Evolutionary conservation across 2,113 vertebrate genomes (phyloP).

Genomic region (Toxotes chatareus): DNA sequence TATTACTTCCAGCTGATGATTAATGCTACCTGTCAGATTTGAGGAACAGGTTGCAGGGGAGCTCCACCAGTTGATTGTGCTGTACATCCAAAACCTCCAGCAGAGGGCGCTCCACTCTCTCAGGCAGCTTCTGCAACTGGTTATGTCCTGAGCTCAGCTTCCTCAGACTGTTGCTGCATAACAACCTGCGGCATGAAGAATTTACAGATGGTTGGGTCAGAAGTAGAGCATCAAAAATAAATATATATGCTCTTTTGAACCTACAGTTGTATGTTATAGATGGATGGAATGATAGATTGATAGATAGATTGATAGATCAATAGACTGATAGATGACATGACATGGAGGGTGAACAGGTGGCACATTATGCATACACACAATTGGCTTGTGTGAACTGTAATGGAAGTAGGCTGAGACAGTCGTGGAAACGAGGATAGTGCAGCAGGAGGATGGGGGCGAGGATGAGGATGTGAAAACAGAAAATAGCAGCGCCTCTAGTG

Average conservation of each 20-base stretch:
- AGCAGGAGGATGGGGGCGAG: conserved; percentile 11
- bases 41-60: conserved; percentile 92
- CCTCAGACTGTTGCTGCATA: conserved; percentile 92
- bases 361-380: neutral
- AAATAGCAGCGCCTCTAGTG: conserved; percentile 69
- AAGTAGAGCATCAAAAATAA: neutral
- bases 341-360: neutral
- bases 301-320: neutral
- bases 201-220: conserved; percentile 38
- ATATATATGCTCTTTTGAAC: neutral
- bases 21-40: conserved; percentile 91
- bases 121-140: conserved; percentile 89
- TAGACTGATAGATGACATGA: neutral
- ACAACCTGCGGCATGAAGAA: conserved; percentile 84
- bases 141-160: conserved; percentile 95
- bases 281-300: neutral
- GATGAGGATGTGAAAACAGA: conserved; percentile 25
- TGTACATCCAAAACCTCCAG: conserved; percentile 96
- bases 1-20: conserved; percentile 50
- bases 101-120: conserved; percentile 89
- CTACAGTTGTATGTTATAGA: neutral
- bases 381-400: neutral
- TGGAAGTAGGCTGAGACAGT: conserved; percentile 10
- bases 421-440: conserved; percentile 28
- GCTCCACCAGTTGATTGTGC: conserved; percentile 94